Evolutionary conservation across 2,113 vertebrate species (phyloP).

Genomic region (Lynx canadensis): DNA sequence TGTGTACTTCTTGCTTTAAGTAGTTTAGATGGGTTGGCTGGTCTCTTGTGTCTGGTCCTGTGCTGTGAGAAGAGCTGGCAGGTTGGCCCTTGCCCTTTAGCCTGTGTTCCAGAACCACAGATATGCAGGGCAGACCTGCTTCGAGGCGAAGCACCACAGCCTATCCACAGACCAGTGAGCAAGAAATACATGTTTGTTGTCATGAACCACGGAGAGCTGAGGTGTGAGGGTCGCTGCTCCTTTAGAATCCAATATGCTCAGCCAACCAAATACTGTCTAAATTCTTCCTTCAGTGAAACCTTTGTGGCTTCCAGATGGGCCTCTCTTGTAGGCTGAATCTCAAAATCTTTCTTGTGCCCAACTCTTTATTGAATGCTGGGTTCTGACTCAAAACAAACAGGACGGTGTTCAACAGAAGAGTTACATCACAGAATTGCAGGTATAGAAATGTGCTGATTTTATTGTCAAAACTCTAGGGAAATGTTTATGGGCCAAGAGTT

Average conservation of each 20-base stretch:
- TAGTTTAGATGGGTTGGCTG: not conserved
- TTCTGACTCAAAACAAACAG: not conserved
- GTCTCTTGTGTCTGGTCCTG: not conserved
- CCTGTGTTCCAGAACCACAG: not conserved
- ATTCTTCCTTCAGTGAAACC: not conserved
- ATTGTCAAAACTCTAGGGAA: not conserved
- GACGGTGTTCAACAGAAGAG: not conserved
- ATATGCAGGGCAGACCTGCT: not conserved
- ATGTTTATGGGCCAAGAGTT: not conserved
- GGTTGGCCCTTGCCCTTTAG: not conserved
- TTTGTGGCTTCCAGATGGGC: not conserved
- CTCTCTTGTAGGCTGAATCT: not conserved
- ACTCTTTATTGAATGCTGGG: not conserved
- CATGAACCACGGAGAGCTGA: not conserved
- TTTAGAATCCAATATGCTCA: not conserved
- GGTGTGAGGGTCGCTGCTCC: not conserved
- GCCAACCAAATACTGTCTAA: not conserved
- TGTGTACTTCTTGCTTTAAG: not conserved
- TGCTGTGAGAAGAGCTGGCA: not conserved
- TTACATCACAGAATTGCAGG: not conserved
- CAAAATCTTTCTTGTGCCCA: not conserved
- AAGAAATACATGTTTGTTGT: not conserved
- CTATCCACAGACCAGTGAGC: not conserved
- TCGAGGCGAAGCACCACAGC: not conserved
- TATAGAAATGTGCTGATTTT: not conserved